These are phyloP conservation scores for Tenodera sinensis DNA, from an alignment of 2,888 invertebrate genomes.

Conservation along the genomic window DNA sequence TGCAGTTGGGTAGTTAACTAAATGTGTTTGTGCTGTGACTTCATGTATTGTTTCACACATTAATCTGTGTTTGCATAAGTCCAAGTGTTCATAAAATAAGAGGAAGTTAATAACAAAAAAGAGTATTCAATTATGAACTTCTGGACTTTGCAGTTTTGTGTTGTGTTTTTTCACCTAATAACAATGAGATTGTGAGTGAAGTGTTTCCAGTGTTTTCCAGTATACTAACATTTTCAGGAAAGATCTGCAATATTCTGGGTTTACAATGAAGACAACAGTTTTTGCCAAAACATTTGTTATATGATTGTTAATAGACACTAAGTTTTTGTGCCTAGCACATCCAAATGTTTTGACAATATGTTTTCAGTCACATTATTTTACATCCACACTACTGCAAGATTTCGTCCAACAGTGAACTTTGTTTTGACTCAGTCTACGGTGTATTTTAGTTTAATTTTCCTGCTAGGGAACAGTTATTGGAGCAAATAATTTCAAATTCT, in stretches of 20 bases:
- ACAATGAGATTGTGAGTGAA: background rate
- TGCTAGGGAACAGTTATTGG: no score
- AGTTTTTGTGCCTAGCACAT: no score
- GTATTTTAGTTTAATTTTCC: no score
- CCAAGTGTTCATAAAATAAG: background rate
- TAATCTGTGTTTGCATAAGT: background rate
- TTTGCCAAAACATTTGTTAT: no score
- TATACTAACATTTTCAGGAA: background rate
- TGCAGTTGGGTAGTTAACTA: slow-evolving; percentile 32
- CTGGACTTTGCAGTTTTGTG: background rate
- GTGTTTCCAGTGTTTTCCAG: background rate
- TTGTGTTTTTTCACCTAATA: background rate
- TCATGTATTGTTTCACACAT: background rate
- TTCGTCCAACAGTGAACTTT: no score
- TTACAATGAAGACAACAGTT: no score
- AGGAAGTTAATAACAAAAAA: background rate
- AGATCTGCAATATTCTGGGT: background rate
- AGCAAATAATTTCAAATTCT: no score
- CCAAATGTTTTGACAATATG: no score
- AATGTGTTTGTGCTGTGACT: background rate
- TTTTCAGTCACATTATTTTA: no score
- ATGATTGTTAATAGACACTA: no score
- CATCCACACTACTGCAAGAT: no score
- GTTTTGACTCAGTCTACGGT: no score
- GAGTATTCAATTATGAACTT: background rate